Percentiles rank a stretch among this genome's conserved stretches.
Conservation (phyloP, 2,797 vertebrate species). For the Clarias platycephalus region DNA sequence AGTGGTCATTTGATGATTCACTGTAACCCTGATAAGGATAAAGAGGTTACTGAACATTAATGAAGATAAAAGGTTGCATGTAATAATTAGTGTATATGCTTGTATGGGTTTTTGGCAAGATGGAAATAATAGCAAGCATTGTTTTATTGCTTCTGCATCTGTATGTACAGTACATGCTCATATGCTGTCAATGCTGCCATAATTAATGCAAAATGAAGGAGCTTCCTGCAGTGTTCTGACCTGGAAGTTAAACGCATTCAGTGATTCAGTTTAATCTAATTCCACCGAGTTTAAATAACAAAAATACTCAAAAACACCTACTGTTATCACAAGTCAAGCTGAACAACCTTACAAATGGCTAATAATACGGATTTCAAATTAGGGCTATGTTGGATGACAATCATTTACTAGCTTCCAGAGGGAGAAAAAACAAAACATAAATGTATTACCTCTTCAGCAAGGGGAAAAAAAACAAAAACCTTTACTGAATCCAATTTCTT, state of each 20-base stretch:
- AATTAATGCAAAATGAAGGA: neutral
- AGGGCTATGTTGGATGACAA: neutral
- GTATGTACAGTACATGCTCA: neutral
- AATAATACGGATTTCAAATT: neutral
- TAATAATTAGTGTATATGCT: neutral
- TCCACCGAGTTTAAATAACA: neutral
- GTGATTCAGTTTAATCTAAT: neutral
- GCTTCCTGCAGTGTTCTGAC: neutral
- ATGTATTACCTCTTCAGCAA: constrained; percentile 2
- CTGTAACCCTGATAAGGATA: neutral
- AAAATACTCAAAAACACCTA: neutral
- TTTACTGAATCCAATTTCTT: neutral
- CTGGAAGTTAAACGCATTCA: neutral
- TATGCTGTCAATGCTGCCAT: neutral
- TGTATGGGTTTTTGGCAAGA: neutral
- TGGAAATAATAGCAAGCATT: neutral
- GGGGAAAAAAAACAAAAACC: neutral
- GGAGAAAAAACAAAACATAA: neutral
- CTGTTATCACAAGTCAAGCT: neutral
- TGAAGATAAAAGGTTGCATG: neutral
- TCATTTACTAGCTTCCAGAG: neutral
- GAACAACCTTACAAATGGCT: neutral
- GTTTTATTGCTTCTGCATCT: neutral
- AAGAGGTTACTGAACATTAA: neutral
- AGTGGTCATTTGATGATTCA: neutral